These are phyloP conservation scores for Rhinatrema bivittatum DNA, from an alignment of 2,797 vertebrate genomes.

Conservation along the genomic window DNA sequence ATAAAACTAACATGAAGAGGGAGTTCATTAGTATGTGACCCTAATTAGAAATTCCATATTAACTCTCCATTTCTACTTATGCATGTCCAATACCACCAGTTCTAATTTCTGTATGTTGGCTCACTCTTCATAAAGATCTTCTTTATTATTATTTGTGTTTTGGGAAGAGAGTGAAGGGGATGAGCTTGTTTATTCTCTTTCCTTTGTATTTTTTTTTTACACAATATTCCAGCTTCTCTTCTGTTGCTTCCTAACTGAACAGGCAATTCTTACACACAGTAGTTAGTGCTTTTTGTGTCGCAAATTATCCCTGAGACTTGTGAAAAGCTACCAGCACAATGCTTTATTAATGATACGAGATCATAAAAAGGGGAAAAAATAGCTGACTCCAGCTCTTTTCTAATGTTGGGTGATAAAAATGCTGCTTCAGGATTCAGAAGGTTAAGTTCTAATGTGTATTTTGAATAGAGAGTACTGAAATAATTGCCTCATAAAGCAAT, in stretches of 20 bases:
- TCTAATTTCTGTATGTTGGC: no score
- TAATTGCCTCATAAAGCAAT: slow-evolving; percentile 83
- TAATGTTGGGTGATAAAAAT: slow-evolving; percentile 84
- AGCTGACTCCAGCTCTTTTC: slow-evolving; percentile 79
- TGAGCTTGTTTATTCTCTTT: not conserved
- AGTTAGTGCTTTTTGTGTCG: slow-evolving; percentile 60
- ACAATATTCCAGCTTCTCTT: slow-evolving; percentile 37
- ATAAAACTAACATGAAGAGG: slow-evolving; percentile 74
- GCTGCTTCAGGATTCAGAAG: slow-evolving; percentile 85
- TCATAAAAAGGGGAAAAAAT: slow-evolving; percentile 67
- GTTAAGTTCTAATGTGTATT: slow-evolving; percentile 91
- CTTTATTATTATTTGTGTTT: no score
- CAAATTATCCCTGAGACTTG: slow-evolving; percentile 73
- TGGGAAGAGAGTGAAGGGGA: no score
- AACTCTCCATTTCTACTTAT: slow-evolving; percentile 49
- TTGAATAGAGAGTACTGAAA: slow-evolving; percentile 80
- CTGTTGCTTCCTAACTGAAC: slow-evolving; percentile 70
- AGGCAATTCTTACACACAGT: slow-evolving; percentile 56
- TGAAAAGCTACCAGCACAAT: slow-evolving; percentile 65
- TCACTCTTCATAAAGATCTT: slow-evolving; percentile 2
- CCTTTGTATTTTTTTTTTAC: slow-evolving; percentile 24
- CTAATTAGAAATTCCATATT: slow-evolving; percentile 78
- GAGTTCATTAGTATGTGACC: slow-evolving; percentile 71
- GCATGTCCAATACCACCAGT: slow-evolving; percentile 40
- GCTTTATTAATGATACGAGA: slow-evolving; percentile 84